Evolutionary conservation across 2,113 vertebrate species (phyloP).

Genomic region (Scortum barcoo): DNA sequence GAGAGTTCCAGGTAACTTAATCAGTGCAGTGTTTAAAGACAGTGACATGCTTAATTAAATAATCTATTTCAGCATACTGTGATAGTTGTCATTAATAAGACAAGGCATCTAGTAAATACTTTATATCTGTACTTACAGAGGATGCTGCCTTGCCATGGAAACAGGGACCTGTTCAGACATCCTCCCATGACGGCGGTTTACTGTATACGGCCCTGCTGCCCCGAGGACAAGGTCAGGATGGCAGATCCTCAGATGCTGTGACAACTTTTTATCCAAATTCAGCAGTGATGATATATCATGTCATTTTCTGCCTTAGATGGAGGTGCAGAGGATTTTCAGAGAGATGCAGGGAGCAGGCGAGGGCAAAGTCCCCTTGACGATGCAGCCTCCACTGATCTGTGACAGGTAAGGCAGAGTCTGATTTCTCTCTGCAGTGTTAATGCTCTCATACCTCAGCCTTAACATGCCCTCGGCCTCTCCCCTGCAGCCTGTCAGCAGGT

Average conservation of each 20-base stretch:
- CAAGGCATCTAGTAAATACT: no score
- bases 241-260: fast-evolving
- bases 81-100: no score
- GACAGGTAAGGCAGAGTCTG: constrained; percentile 85
- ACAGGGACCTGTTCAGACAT: constrained; percentile 95
- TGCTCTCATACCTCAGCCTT: neutral
- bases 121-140: constrained; percentile 83
- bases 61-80: no score
- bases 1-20: constrained; percentile 96
- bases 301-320: constrained; percentile 81
- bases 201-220: constrained; percentile 91
- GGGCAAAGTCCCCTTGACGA: constrained; percentile 80
- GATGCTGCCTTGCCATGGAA: constrained; percentile 96
- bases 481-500: constrained; percentile 88
- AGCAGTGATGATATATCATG: neutral
- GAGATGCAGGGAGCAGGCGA: constrained; percentile 91
- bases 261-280: neutral
- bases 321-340: constrained; percentile 92
- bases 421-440: neutral
- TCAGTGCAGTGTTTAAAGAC: neutral
- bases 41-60: neutral
- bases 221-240: constrained; percentile 91
- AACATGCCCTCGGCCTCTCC: neutral
- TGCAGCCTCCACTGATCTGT: constrained; percentile 89
- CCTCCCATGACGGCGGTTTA: constrained; percentile 92